These are phyloP conservation scores for Rhizomys pruinosus DNA, from an alignment of 2,113 vertebrate species.

Conservation along the genomic window DNA sequence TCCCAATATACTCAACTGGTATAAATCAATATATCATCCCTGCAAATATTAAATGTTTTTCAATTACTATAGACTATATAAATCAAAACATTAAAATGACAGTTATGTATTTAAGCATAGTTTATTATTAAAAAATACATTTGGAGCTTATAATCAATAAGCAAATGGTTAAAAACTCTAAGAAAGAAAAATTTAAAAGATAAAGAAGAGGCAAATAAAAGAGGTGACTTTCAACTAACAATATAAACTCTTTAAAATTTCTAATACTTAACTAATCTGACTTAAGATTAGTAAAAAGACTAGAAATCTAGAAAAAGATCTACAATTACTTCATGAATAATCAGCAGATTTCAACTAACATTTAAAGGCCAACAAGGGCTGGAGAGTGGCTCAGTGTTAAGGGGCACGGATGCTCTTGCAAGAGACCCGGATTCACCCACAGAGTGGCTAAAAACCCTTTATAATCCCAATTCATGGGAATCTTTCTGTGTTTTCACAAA, in stretches of 20 bases:
- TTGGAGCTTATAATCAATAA: constrained; percentile 74
- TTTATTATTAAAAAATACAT: constrained; percentile 72
- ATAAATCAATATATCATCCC: constrained; percentile 76
- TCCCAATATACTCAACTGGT: constrained; percentile 77
- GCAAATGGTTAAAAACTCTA: constrained; percentile 73
- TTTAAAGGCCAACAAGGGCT: constrained; percentile 76
- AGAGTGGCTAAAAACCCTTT: no score
- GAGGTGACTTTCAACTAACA: constrained; percentile 74
- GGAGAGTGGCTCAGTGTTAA: no score
- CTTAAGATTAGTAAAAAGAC: constrained; percentile 85
- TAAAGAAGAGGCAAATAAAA: background rate
- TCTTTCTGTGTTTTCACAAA: no score
- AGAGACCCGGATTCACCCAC: no score
- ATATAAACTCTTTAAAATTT: constrained; percentile 82
- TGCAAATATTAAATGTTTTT: constrained; percentile 78
- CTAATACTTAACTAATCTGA: constrained; percentile 82
- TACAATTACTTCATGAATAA: constrained; percentile 89
- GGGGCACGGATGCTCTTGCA: no score
- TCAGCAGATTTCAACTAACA: constrained; percentile 79
- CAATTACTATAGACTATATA: constrained; percentile 76
- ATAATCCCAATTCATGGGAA: no score
- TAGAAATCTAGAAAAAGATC: constrained; percentile 83
- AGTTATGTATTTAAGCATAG: constrained; percentile 83
- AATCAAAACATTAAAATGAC: constrained; percentile 82
- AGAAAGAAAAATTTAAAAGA: constrained; percentile 34